Percentiles rank a stretch among this genome's conserved stretches.
Conservation (phyloP, 1,140 invertebrate genomes). For the Drosophila gunungcola region DNA sequence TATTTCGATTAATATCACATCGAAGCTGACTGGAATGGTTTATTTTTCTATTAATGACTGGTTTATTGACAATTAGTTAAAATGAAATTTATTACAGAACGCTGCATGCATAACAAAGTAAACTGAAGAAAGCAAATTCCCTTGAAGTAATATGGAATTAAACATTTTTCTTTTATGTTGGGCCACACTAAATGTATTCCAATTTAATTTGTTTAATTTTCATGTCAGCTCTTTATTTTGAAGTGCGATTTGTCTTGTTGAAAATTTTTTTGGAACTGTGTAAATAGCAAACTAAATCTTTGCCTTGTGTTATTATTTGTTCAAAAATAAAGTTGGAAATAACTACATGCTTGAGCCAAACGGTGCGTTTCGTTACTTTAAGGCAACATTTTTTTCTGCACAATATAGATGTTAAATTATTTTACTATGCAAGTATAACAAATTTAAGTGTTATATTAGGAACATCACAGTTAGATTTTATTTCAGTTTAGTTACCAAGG, state of each 20-base stretch:
- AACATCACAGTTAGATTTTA: no score
- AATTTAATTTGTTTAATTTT: background rate
- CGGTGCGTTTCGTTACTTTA: slow-evolving; percentile 19
- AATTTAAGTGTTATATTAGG: no score
- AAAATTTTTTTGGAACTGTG: slow-evolving; percentile 15
- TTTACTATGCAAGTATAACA: no score
- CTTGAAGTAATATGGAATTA: background rate
- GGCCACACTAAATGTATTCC: background rate
- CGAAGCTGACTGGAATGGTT: slow-evolving; percentile 18
- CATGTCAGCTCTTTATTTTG: background rate
- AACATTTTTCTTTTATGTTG: background rate
- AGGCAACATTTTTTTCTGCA: background rate
- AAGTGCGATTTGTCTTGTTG: slow-evolving; percentile 8
- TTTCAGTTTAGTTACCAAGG: no score
- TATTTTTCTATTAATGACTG: slow-evolving; percentile 41
- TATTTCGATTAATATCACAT: slow-evolving; percentile 39
- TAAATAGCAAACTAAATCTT: slow-evolving; percentile 38
- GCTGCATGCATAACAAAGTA: slow-evolving; percentile 34
- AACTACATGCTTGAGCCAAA: slow-evolving; percentile 39
- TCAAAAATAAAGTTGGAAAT: slow-evolving; percentile 31
- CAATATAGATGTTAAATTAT: background rate
- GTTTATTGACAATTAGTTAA: slow-evolving; percentile 35
- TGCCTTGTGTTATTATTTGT: slow-evolving; percentile 28
- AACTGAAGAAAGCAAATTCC: slow-evolving; percentile 3
- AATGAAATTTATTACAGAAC: slow-evolving; percentile 43